phyloP scores from a whole-genome alignment of 2,797 vertebrate species.

The Lithobates sylvaticus region DNA sequence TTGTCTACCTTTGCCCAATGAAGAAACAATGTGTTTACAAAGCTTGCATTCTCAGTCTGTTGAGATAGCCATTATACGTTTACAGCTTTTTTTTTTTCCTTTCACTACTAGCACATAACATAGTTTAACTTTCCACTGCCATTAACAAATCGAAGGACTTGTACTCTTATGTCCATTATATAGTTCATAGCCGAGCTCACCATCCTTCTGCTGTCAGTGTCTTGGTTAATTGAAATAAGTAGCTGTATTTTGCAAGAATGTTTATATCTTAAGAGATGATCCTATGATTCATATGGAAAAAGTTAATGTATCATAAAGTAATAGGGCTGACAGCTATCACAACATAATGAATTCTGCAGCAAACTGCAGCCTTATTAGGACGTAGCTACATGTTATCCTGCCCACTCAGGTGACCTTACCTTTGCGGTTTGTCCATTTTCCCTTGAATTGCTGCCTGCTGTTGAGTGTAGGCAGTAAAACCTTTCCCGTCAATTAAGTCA shows the following conservation, averaged over 20 bases:
- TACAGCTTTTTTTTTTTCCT: too few species aligned
- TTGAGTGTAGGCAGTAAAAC: constrained; percentile 16
- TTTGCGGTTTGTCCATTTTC: constrained; percentile 14
- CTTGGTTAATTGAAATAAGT: constrained; percentile 12
- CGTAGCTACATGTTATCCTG: neutral
- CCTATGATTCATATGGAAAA: constrained; percentile 31
- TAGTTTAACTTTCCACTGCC: too few species aligned
- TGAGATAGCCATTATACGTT: too few species aligned
- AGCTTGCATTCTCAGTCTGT: too few species aligned
- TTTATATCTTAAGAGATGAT: neutral
- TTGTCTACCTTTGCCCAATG: too few species aligned
- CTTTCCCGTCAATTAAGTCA: constrained; percentile 7
- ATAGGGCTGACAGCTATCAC: neutral
- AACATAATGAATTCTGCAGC: constrained; percentile 8
- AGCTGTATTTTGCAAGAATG: neutral
- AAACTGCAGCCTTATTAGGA: neutral
- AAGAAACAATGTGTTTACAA: too few species aligned
- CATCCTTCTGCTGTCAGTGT: neutral
- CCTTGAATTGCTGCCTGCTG: neutral
- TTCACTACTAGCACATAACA: too few species aligned
- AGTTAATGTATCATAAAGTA: neutral
- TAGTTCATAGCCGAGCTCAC: neutral
- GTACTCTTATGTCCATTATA: neutral
- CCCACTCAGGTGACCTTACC: constrained; percentile 40
- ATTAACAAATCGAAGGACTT: too few species aligned